A percentile compares a stretch with the other conserved stretches of the same genome.
Evolutionary conservation across 2,113 vertebrate genomes (phyloP).

Genomic region (Cebidichthys violaceus): DNA sequence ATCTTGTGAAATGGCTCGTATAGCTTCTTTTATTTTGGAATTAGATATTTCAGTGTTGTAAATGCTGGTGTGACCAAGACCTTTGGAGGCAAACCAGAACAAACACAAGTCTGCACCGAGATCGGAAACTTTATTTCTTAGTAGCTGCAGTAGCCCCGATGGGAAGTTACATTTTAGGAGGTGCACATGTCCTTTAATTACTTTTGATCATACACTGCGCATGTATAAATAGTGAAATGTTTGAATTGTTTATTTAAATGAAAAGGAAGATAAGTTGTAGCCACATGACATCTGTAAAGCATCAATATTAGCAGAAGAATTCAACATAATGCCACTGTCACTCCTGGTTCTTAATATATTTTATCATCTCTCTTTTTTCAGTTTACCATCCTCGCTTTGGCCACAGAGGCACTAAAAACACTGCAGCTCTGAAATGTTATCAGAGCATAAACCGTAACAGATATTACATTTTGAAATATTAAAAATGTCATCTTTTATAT

Average conservation of each 20-base stretch:
- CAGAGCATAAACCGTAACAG: slow-evolving; percentile 50
- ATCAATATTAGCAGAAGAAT: slow-evolving; percentile 43
- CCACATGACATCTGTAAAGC: slow-evolving; percentile 37
- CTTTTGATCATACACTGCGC: background rate
- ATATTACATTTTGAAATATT: slow-evolving; percentile 48
- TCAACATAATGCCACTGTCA: slow-evolving; percentile 26
- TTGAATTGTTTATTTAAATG: slow-evolving; percentile 9
- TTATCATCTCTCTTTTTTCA: slow-evolving; percentile 29
- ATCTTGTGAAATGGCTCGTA: background rate
- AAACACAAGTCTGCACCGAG: background rate
- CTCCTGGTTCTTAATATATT: slow-evolving; percentile 41
- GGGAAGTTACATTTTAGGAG: background rate
- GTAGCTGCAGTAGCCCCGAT: background rate
- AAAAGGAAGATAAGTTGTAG: slow-evolving; percentile 16
- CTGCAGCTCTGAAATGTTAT: slow-evolving; percentile 44
- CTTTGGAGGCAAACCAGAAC: background rate
- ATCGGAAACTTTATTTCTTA: background rate
- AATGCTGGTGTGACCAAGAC: background rate
- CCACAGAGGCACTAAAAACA: slow-evolving; percentile 30
- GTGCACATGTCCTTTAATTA: background rate
- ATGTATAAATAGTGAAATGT: background rate
- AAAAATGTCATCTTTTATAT: slow-evolving; percentile 24
- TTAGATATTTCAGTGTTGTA: background rate
- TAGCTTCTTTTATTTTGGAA: background rate
- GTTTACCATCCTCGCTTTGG: slow-evolving; percentile 26